These are phyloP conservation scores for Zaprionus tsacasi DNA, from an alignment of 1,140 invertebrate genomes.

Conservation along the genomic window DNA sequence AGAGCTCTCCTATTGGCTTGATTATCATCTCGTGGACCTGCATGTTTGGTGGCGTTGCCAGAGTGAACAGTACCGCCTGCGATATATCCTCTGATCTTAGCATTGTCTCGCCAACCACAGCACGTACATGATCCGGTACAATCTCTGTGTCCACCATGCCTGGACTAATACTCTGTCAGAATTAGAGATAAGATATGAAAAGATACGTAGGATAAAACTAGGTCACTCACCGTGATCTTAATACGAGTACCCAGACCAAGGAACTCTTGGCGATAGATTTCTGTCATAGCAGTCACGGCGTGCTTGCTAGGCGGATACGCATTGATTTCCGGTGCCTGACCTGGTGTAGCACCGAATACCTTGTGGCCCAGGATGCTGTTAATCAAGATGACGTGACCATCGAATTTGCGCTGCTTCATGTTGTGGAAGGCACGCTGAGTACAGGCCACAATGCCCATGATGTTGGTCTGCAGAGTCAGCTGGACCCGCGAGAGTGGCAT, in stretches of 20 bases:
- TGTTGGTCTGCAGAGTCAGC: slow-evolving; percentile 88
- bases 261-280: slow-evolving; percentile 88
- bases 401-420: slow-evolving; percentile 87
- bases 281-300: slow-evolving; percentile 88
- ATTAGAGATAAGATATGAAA: not conserved
- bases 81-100: slow-evolving; percentile 85
- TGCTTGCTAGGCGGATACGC: slow-evolving; percentile 89
- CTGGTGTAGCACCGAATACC: slow-evolving; percentile 80
- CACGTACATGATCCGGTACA: slow-evolving; percentile 57
- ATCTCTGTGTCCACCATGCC: slow-evolving; percentile 86
- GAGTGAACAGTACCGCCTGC: slow-evolving; percentile 85
- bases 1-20: slow-evolving; percentile 70
- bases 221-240: slow-evolving; percentile 87
- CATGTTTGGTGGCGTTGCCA: slow-evolving; percentile 85
- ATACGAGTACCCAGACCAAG: slow-evolving; percentile 86
- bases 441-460: slow-evolving; percentile 88
- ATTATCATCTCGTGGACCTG: slow-evolving; percentile 84
- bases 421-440: slow-evolving; percentile 88
- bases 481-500: slow-evolving; percentile 81
- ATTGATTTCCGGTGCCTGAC: slow-evolving; percentile 61
- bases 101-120: slow-evolving; percentile 31
- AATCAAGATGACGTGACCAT: slow-evolving; percentile 90
- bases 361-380: slow-evolving; percentile 87
- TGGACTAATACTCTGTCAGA: slow-evolving; percentile 86
- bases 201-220: too few relatives aligned